phyloP scores from a whole-genome alignment of 2,797 vertebrate genomes.

The Helicolenus hilgendorfi region DNA sequence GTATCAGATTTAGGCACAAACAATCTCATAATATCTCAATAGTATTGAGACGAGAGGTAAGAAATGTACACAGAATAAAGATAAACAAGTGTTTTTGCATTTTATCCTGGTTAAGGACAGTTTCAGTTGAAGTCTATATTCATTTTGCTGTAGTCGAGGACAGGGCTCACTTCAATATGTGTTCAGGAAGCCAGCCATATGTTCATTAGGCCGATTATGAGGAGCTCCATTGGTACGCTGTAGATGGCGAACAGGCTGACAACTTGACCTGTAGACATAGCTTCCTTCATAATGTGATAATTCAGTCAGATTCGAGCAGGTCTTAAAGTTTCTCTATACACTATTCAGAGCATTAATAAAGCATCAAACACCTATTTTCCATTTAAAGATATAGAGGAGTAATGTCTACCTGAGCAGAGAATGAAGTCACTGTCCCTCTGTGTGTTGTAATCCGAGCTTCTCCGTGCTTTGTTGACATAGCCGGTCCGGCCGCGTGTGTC shows the following conservation, averaged over 20 bases:
- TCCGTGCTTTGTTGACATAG: no score
- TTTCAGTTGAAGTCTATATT: not conserved
- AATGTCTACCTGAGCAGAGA: no score
- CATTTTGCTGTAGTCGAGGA: not conserved
- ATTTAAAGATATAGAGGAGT: no score
- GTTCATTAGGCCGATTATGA: conserved; percentile 21
- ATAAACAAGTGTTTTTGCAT: not conserved
- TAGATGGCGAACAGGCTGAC: conserved; percentile 11
- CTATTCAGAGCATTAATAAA: no score
- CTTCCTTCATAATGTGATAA: not conserved
- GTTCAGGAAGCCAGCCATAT: not conserved
- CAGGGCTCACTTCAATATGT: not conserved
- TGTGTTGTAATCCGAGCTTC: no score
- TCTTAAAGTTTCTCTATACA: no score
- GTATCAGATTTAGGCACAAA: conserved; percentile 19
- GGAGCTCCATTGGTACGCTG: not conserved
- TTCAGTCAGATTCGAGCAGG: not conserved
- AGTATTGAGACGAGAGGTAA: not conserved
- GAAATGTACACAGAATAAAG: not conserved
- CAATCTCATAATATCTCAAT: not conserved
- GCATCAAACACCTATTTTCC: no score
- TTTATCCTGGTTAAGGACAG: not conserved
- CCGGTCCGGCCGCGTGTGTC: no score
- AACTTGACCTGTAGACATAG: not conserved
- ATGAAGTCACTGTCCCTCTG: no score